Percentiles rank a stretch among this genome's conserved stretches.
Evolutionary conservation across 2,113 vertebrate genomes (phyloP).

Genomic region (Otus sunia): DNA sequence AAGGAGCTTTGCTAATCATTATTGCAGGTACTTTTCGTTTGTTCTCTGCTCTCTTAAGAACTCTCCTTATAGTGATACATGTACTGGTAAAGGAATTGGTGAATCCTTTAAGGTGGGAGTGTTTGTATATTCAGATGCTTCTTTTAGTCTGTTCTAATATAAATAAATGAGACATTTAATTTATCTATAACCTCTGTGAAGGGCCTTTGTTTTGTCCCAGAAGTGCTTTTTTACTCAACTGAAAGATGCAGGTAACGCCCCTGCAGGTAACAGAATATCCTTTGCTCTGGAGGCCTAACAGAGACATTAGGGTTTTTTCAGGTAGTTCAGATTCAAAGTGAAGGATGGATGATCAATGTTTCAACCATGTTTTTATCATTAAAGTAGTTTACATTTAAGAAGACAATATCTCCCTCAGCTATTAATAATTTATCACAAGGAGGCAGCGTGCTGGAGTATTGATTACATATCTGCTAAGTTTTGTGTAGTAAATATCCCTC

Average conservation of each 20-base stretch:
- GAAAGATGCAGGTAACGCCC: background rate
- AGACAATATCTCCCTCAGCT: slow-evolving; percentile 50
- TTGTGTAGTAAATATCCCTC: slow-evolving; percentile 54
- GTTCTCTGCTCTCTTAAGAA: background rate
- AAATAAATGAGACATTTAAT: background rate
- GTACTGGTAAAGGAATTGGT: background rate
- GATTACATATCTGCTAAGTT: slow-evolving; percentile 57
- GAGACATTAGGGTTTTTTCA: slow-evolving; percentile 20
- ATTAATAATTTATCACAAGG: slow-evolving; percentile 73
- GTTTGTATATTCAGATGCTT: background rate
- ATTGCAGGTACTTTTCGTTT: background rate
- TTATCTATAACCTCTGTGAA: background rate
- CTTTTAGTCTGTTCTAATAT: background rate
- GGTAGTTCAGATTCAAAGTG: background rate
- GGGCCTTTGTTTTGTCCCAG: background rate
- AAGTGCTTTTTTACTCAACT: background rate
- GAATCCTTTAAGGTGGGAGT: background rate
- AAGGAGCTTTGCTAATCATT: background rate
- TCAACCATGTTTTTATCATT: slow-evolving; percentile 65
- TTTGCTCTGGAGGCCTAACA: background rate
- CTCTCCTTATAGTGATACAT: background rate
- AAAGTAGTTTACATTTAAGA: slow-evolving; percentile 71
- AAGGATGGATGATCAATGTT: slow-evolving; percentile 60
- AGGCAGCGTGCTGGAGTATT: slow-evolving; percentile 44
- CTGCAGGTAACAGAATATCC: background rate